Conservation (phyloP, 2,888 invertebrate species). For the Lobophora halterata region DNA sequence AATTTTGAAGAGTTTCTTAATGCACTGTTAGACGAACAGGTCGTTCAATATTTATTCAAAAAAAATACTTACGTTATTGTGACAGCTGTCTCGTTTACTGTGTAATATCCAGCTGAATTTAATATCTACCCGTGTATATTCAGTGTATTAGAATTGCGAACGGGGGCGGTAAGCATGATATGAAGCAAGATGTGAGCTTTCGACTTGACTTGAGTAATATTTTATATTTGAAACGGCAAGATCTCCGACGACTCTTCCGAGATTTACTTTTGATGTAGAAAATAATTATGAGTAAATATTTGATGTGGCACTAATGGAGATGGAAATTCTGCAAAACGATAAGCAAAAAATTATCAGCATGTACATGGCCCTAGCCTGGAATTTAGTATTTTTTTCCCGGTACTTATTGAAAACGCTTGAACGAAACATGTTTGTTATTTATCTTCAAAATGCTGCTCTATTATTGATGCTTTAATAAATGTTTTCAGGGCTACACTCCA, state of each 20-base stretch:
- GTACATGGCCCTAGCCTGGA: too few species aligned
- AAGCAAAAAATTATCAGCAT: too few species aligned
- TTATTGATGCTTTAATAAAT: too few species aligned
- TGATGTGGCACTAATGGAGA: too few species aligned
- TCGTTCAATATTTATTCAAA: conserved; percentile 3
- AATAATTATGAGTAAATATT: too few species aligned
- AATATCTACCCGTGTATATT: conserved; percentile 61
- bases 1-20: conserved; percentile 15
- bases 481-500: conserved; percentile 94
- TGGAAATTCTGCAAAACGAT: too few species aligned
- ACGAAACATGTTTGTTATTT: too few species aligned
- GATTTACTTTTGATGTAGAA: too few species aligned
- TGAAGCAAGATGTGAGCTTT: conserved; percentile 39
- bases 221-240: conserved; percentile 26
- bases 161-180: conserved; percentile 39
- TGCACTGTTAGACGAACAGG: not conserved
- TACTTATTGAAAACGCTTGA: not conserved
- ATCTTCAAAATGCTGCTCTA: too few species aligned
- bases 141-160: conserved; percentile 50
- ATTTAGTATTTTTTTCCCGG: too few species aligned
- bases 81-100: conserved; percentile 62
- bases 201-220: conserved; percentile 34
- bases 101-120: conserved; percentile 52
- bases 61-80: conserved; percentile 30
- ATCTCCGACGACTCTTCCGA: not conserved